These are phyloP conservation scores for Oenanthe oenanthe DNA, from an alignment of 2,113 vertebrate species.

Conservation along the genomic window DNA sequence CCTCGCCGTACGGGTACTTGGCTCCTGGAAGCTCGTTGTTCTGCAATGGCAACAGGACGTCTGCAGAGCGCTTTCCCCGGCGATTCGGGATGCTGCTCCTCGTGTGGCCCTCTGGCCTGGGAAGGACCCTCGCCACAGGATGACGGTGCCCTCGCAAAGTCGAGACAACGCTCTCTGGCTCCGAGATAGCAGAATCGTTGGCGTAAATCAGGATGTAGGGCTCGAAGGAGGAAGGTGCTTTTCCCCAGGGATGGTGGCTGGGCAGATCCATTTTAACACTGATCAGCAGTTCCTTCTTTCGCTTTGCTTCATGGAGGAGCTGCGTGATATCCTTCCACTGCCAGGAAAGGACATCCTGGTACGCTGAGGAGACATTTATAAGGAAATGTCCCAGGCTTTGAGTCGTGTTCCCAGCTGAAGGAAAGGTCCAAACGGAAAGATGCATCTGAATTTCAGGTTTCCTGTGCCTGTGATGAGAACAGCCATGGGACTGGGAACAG, in stretches of 20 bases:
- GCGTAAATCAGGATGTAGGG: slow-evolving; percentile 95
- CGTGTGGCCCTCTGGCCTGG: slow-evolving; percentile 40
- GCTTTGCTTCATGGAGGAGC: slow-evolving; percentile 82
- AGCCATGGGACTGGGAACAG: slow-evolving; percentile 65
- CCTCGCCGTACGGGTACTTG: slow-evolving; percentile 81
- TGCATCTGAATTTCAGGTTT: slow-evolving; percentile 74
- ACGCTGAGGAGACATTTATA: slow-evolving; percentile 77
- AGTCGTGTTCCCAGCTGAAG: slow-evolving; percentile 70
- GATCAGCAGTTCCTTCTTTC: slow-evolving; percentile 81
- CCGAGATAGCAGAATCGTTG: slow-evolving; percentile 92
- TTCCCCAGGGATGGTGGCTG: slow-evolving; percentile 69
- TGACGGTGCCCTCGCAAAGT: slow-evolving; percentile 78
- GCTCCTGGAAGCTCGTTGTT: slow-evolving; percentile 94
- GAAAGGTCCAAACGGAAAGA: slow-evolving; percentile 85
- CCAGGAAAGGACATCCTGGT: slow-evolving; percentile 82
- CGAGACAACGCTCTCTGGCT: slow-evolving; percentile 87
- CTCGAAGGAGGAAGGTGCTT: slow-evolving; percentile 69
- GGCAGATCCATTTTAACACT: slow-evolving; percentile 79
- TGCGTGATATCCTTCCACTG: slow-evolving; percentile 91
- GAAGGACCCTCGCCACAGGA: slow-evolving; percentile 43
- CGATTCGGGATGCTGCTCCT: background rate
- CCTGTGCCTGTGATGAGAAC: slow-evolving; percentile 52
- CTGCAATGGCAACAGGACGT: slow-evolving; percentile 84
- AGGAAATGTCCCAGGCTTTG: slow-evolving; percentile 79
- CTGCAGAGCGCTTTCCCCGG: slow-evolving; percentile 78